These are phyloP conservation scores for Valencia hispanica DNA, from an alignment of 2,797 vertebrate genomes.

Conservation along the genomic window DNA sequence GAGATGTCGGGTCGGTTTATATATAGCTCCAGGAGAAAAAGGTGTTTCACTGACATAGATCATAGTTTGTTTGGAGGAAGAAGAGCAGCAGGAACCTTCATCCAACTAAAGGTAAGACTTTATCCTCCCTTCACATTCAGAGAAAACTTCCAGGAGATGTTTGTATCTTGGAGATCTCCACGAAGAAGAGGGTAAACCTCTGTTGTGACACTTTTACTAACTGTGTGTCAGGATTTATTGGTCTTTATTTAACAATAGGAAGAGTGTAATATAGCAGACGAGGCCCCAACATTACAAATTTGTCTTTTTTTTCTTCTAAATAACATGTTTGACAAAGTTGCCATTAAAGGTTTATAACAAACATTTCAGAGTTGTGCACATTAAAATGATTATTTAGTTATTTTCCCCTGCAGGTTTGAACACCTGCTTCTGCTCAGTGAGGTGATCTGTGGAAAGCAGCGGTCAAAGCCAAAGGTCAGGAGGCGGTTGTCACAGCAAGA, in stretches of 20 bases:
- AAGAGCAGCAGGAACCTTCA: neutral
- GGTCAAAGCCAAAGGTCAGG: constrained; percentile 54
- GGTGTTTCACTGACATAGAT: neutral
- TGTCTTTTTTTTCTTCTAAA: neutral
- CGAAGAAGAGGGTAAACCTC: neutral
- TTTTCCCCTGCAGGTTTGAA: neutral
- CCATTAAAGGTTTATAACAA: neutral
- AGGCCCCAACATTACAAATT: neutral
- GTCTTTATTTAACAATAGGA: neutral
- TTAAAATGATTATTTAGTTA: too few relatives aligned
- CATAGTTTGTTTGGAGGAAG: neutral
- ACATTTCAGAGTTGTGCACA: too few relatives aligned
- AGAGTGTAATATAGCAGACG: neutral
- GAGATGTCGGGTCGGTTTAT: neutral
- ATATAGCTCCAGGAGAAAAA: neutral
- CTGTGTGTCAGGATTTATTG: neutral
- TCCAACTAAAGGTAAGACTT: constrained; percentile 37
- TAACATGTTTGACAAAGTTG: neutral
- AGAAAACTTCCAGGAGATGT: neutral
- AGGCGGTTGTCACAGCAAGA: constrained; percentile 45
- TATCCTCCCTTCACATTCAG: neutral
- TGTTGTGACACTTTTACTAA: neutral
- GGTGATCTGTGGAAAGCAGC: neutral
- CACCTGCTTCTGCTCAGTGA: neutral
- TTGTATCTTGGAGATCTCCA: neutral